phyloP scores from a whole-genome alignment of 2,113 vertebrate species.

The Buteo buteo region DNA sequence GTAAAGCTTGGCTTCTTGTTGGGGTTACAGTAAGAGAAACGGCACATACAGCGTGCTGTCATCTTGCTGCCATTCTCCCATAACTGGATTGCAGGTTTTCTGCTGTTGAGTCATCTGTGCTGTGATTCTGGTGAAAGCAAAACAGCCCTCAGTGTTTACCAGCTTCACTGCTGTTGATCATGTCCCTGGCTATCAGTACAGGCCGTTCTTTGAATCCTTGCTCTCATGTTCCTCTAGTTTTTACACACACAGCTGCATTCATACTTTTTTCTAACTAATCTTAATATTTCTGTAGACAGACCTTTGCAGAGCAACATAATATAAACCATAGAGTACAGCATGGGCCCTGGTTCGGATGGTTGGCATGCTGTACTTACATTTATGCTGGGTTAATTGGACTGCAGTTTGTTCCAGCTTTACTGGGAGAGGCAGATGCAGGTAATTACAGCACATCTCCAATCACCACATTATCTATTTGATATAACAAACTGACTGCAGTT shows the following conservation, averaged over 20 bases:
- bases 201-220: background rate
- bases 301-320: background rate
- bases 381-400: background rate
- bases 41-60: background rate
- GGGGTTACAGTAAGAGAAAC: background rate
- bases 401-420: background rate
- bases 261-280: background rate
- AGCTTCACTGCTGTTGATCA: background rate
- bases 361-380: background rate
- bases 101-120: fast-evolving
- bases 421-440: background rate
- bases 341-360: background rate
- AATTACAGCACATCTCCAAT: background rate
- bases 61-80: fast-evolving
- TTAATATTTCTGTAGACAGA: background rate
- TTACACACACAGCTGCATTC: background rate
- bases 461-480: background rate
- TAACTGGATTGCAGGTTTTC: background rate
- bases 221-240: background rate
- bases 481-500: background rate
- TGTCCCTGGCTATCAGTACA: background rate
- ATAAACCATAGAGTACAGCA: background rate
- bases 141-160: background rate
- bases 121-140: background rate
- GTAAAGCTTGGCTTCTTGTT: background rate